A percentile compares a stretch with the other conserved stretches of the same genome.
phyloP scores from a whole-genome alignment of 2,888 invertebrate genomes.

The Tenthredo distinguenda region DNA sequence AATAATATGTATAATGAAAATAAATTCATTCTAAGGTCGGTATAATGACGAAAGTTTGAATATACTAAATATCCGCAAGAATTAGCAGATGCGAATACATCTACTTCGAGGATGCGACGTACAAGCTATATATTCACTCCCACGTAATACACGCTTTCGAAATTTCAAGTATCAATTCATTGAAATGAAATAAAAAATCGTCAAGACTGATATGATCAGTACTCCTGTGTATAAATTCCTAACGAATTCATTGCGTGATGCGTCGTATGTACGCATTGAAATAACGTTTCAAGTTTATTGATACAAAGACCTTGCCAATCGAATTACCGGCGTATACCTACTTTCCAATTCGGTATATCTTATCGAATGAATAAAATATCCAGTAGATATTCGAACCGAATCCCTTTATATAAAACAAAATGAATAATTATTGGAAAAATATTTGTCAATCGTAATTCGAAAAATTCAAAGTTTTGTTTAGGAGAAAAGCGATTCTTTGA shows the following conservation, averaged over 20 bases:
- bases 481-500: too few species aligned
- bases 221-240: background rate
- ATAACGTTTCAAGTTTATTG: conserved; percentile 5
- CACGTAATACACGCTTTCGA: conserved; percentile 10
- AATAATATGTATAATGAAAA: background rate
- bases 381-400: background rate
- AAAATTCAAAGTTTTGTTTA: too few species aligned
- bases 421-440: too few species aligned
- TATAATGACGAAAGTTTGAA: background rate
- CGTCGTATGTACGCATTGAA: background rate
- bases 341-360: background rate
- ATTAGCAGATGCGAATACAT: background rate
- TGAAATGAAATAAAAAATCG: conserved; percentile 3
- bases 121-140: background rate
- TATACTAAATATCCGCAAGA: background rate
- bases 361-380: background rate
- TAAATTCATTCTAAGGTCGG: background rate
- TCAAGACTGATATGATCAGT: background rate
- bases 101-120: conserved; percentile 1
- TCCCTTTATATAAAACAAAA: background rate
- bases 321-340: background rate
- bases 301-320: background rate
- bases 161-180: conserved; percentile 10
- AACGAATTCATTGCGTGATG: background rate
- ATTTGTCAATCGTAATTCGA: too few species aligned